Percentiles rank a stretch among this genome's conserved stretches.
Evolutionary conservation across 2,888 invertebrate species (phyloP).

Genomic region (Bibio marci): DNA sequence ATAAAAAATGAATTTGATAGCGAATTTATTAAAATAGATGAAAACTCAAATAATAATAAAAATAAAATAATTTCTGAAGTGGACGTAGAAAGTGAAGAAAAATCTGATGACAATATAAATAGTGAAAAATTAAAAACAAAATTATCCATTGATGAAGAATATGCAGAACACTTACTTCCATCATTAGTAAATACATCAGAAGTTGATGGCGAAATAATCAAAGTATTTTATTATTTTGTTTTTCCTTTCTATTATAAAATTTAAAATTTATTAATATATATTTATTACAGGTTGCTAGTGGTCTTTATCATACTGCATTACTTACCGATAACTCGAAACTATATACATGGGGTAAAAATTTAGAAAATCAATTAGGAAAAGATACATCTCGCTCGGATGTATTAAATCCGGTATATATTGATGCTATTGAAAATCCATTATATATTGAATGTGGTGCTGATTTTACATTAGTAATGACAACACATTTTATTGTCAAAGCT

Average conservation of each 20-base stretch:
- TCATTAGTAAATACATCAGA: conserved; percentile 41
- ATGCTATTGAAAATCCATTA: conserved; percentile 24
- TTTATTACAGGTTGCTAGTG: conserved; percentile 38
- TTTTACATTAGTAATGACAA: conserved; percentile 28
- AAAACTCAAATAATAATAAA: too few relatives aligned
- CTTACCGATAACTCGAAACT: conserved; percentile 52
- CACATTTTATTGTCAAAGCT: conserved; percentile 25
- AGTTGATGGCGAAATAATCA: conserved; percentile 42
- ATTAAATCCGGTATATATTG: conserved; percentile 22
- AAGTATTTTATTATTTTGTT: conserved; percentile 29
- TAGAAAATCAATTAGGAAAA: conserved; percentile 72
- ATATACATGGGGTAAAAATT: conserved; percentile 76
- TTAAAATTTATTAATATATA: neutral
- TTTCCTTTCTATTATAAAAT: neutral
- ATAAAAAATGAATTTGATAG: too few relatives aligned
- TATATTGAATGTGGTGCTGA: conserved; percentile 29
- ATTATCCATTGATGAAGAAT: conserved; percentile 9
- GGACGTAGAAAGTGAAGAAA: neutral
- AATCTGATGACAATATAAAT: conserved; percentile 2
- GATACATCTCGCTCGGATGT: conserved; percentile 26
- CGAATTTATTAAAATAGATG: too few relatives aligned
- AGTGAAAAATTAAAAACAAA: conserved; percentile 3
- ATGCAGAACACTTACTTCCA: conserved; percentile 38
- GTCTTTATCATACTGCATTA: conserved; percentile 68
- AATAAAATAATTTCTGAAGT: too few relatives aligned